These are phyloP conservation scores for Cathartes aura DNA, from an alignment of 2,113 vertebrate genomes.

Conservation along the genomic window DNA sequence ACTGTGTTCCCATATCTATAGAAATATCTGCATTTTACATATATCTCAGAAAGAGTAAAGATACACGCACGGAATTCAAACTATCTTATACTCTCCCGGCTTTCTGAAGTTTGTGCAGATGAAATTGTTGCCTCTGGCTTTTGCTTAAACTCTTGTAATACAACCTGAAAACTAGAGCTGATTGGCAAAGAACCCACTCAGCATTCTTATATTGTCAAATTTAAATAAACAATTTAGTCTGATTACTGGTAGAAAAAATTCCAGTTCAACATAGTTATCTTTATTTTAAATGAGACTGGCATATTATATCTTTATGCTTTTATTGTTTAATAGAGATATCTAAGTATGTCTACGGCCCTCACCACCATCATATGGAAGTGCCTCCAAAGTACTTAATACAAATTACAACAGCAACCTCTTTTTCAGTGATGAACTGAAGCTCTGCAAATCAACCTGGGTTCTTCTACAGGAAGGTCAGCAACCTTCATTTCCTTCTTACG, in stretches of 20 bases:
- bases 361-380: background rate
- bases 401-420: slow-evolving; percentile 40
- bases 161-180: background rate
- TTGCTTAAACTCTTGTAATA: background rate
- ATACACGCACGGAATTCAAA: background rate
- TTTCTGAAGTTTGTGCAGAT: background rate
- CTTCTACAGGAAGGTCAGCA: slow-evolving; percentile 45
- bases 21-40: slow-evolving; percentile 30
- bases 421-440: slow-evolving; percentile 20
- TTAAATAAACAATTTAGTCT: background rate
- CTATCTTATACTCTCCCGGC: background rate
- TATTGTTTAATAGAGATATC: slow-evolving; percentile 18
- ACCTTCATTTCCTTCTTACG: slow-evolving; percentile 45
- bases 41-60: background rate
- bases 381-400: background rate
- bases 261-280: background rate
- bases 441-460: slow-evolving; percentile 22
- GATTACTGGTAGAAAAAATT: background rate
- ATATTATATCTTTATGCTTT: background rate
- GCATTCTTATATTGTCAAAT: background rate
- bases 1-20: background rate
- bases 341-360: background rate
- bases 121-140: background rate
- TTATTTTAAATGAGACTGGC: background rate
- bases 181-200: background rate